Base-by-base conservation (phyloP, 2,888 invertebrate species). In the Parthenolecanium corni region DNA sequence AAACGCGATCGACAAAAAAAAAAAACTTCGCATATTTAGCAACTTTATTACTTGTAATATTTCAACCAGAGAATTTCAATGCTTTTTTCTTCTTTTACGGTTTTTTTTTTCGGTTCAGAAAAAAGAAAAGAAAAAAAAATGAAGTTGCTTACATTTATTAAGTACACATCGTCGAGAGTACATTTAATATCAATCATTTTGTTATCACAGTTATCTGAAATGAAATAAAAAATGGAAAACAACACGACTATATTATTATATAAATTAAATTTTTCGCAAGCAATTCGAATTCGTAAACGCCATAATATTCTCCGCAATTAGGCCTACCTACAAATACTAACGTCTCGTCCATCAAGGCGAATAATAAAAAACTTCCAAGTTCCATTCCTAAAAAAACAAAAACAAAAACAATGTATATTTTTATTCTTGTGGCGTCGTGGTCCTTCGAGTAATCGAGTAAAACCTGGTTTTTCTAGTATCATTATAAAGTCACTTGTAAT, bases 121-220 rank as follows among this genome's bases (percentile, higher is more conserved):
- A 14, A 54, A 54, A 25, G 24, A 42, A 54, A 46, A 46, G 20
- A 25, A 24, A 51, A 61, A 38, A 61, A 49, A 31, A 49, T 25
- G 36, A 61, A 31, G 20, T 51, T 31, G 21, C 61, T 61, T 61
- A 61, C 6, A 51, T n/a, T 61, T 49, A 61, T 61, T 61, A 61
- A 61, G 61, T 61, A 61, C 61, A 61, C 18, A 61, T 61, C 49
- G 36, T 49, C 31, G 40, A 25, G 61, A 61, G 61, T 36, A 49
- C 47, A 51, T 61, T 51, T 24, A 61, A 49, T 49, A 36, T 25
- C 16, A 52, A 51, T 51, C 20, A 36, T 51, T 20, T 51, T 49
- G 61, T 51, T 61, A 61, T 61, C 61, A 61, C 61, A 61, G 61
- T 61, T 61, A 61, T 49, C 61, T 61, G 49, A 61, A 47, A 49